Percentiles rank a stretch among this genome's conserved stretches.
These are phyloP conservation scores for Nyctibius grandis DNA, from an alignment of 2,797 vertebrate species.

Conservation along the genomic window DNA sequence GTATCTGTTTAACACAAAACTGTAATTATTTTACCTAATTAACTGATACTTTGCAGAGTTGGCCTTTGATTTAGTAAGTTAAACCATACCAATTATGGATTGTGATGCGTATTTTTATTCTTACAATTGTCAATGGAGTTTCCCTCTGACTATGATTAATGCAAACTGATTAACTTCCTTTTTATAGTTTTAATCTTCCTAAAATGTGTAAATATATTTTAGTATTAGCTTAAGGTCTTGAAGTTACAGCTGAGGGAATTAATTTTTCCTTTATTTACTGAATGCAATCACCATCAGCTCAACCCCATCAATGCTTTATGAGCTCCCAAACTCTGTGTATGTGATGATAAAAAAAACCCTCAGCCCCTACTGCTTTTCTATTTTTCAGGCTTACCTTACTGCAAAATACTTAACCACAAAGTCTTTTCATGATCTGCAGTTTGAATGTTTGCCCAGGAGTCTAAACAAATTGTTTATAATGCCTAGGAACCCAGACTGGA, in stretches of 20 bases:
- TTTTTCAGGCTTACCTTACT: background rate
- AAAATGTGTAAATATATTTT: conserved; percentile 7
- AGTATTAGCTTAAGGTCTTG: background rate
- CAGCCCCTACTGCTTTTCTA: background rate
- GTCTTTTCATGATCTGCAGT: background rate
- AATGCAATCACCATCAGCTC: background rate
- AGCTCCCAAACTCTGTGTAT: background rate
- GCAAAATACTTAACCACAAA: background rate
- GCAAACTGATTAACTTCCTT: conserved; percentile 24
- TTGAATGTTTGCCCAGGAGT: background rate
- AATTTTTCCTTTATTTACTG: background rate
- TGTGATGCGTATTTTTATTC: background rate
- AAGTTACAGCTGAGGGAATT: background rate
- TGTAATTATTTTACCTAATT: conserved; percentile 49
- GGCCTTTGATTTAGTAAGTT: too few relatives aligned
- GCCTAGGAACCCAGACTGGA: background rate
- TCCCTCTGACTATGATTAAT: background rate
- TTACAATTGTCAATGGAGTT: background rate
- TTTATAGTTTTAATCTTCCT: conserved; percentile 8
- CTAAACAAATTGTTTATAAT: background rate
- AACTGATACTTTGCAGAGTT: too few relatives aligned
- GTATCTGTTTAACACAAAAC: conserved; percentile 8
- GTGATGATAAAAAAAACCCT: background rate
- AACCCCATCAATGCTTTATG: background rate
- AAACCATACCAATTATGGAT: background rate